Evolutionary conservation across 2,888 invertebrate genomes (phyloP).

Genomic region (Hypena proboscidalis): DNA sequence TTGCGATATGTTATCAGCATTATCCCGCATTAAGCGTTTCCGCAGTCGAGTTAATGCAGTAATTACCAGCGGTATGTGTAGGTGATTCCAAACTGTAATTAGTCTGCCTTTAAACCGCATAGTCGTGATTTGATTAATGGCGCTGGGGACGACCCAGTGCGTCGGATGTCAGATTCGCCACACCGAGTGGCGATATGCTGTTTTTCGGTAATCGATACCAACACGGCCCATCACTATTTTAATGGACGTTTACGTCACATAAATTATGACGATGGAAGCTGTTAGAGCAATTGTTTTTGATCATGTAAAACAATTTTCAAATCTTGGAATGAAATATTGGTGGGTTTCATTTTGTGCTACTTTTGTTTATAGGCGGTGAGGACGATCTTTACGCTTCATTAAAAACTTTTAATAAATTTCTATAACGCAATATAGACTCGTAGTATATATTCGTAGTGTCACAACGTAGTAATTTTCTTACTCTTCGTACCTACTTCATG

Average conservation of each 20-base stretch:
- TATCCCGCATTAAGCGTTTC: conserved; percentile 62
- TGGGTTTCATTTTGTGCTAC: too few relatives aligned
- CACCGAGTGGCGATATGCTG: conserved; percentile 44
- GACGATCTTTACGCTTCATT: conserved; percentile 28
- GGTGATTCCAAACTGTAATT: conserved; percentile 78
- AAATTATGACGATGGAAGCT: conserved; percentile 22
- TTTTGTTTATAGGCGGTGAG: conserved; percentile 5
- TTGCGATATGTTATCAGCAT: conserved; percentile 64
- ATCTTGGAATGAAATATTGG: too few relatives aligned
- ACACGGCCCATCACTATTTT: conserved; percentile 40
- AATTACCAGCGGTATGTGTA: conserved; percentile 62
- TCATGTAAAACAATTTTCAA: conserved; percentile 13
- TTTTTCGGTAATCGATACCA: conserved; percentile 63
- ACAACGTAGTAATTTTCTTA: conserved; percentile 2
- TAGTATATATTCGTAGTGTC: conserved; percentile 3
- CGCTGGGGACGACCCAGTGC: conserved; percentile 46
- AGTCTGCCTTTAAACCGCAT: conserved; percentile 79
- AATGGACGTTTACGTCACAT: conserved; percentile 12
- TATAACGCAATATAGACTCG: conserved; percentile 17
- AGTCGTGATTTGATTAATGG: conserved; percentile 79
- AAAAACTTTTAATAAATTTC: conserved; percentile 43
- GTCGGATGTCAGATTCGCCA: conserved; percentile 48
- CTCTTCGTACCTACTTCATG: too few relatives aligned
- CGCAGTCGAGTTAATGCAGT: conserved; percentile 63
- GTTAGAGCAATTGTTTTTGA: conserved; percentile 26